Percentiles rank a stretch among this genome's conserved stretches.
Conservation (phyloP, 2,113 vertebrate genomes). For the Prietella phreatophila region DNA sequence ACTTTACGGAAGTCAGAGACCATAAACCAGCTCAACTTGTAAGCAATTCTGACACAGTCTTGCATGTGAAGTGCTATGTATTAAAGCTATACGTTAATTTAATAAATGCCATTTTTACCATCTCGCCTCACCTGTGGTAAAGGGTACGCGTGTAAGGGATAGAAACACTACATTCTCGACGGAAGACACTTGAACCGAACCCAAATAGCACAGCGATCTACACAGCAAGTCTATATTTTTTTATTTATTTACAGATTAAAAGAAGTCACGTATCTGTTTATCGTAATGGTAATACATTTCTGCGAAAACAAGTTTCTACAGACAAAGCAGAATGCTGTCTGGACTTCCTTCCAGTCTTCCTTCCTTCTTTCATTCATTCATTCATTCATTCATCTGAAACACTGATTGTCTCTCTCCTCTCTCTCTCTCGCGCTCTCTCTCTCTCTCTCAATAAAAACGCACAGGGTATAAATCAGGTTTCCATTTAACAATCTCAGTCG, state of each 20-base stretch:
- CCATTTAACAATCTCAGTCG: neutral
- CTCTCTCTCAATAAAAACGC: neutral
- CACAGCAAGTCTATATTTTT: neutral
- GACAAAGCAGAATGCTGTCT: neutral
- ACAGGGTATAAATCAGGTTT: neutral
- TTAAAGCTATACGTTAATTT: constrained; percentile 20
- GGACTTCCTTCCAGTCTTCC: neutral
- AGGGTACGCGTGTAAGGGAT: neutral
- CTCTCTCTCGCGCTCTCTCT: neutral
- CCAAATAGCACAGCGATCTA: neutral
- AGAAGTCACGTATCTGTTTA: neutral
- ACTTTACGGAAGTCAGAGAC: neutral
- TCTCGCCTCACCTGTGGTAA: neutral
- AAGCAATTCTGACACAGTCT: neutral
- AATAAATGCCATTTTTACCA: constrained; percentile 39
- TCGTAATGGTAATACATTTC: neutral
- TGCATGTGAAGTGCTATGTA: constrained; percentile 12
- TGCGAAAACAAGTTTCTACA: neutral
- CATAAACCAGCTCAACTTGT: neutral
- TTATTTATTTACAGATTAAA: neutral
- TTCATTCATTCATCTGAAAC: neutral
- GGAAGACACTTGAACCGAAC: neutral
- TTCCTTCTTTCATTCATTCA: neutral
- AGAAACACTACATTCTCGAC: neutral
- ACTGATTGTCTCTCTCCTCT: neutral